Evolutionary conservation across 2,888 invertebrate species (phyloP).

Genomic region (Plebejus melissa): DNA sequence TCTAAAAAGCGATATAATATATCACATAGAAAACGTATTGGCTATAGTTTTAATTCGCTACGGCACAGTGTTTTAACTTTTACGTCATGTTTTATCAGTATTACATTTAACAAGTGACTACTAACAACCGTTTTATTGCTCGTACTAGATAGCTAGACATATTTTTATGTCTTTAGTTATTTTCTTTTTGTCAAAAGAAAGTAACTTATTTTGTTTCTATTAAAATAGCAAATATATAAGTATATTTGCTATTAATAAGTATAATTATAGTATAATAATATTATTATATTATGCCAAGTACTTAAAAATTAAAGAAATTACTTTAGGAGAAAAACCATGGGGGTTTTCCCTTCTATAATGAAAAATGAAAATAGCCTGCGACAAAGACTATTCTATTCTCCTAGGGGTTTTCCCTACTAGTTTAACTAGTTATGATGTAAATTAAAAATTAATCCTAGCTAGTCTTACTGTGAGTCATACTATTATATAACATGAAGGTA

Average conservation of each 20-base stretch:
- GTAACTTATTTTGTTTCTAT: too few species aligned
- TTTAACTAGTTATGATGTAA: not conserved
- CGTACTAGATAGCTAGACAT: not conserved
- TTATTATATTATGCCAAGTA: too few species aligned
- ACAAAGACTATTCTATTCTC: not conserved
- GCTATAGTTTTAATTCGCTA: not conserved
- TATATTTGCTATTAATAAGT: too few species aligned
- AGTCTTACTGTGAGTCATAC: not conserved
- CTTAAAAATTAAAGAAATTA: too few species aligned
- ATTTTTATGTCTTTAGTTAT: too few species aligned
- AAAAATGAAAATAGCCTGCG: not conserved
- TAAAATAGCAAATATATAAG: too few species aligned
- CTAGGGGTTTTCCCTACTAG: not conserved
- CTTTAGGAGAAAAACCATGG: not conserved
- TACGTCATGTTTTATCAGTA: conserved; percentile 12
- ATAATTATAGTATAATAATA: too few species aligned
- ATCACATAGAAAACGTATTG: too few species aligned
- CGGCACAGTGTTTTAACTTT: not conserved
- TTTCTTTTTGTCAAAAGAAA: too few species aligned
- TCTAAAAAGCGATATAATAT: too few species aligned
- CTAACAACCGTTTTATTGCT: not conserved
- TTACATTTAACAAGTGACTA: too few species aligned
- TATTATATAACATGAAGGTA: not conserved
- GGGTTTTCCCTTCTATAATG: not conserved
- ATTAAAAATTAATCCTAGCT: not conserved